These are phyloP conservation scores for Semaprochilodus insignis DNA, from an alignment of 2,797 vertebrate genomes.

Conservation along the genomic window DNA sequence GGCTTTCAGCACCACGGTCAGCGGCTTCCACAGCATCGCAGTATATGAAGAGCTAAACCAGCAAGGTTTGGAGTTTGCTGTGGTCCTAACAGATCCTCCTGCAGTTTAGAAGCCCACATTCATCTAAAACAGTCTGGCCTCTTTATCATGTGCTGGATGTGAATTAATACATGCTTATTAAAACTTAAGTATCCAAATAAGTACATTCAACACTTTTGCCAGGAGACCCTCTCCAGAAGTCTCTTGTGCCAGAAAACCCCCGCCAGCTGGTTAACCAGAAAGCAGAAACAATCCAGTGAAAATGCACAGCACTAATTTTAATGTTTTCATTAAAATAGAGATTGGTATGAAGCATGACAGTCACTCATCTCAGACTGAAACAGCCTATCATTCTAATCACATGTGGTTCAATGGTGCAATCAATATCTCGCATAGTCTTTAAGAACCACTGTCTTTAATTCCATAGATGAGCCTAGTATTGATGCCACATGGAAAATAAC, in stretches of 20 bases:
- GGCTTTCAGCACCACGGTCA: conserved; percentile 56
- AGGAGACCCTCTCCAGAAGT: too few relatives aligned
- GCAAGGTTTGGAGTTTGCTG: not conserved
- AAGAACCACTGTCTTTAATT: not conserved
- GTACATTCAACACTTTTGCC: too few relatives aligned
- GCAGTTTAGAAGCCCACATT: not conserved
- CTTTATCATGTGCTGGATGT: not conserved
- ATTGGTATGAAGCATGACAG: not conserved
- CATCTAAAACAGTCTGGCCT: not conserved
- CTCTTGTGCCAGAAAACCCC: too few relatives aligned
- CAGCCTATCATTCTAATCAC: too few relatives aligned
- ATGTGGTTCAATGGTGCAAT: not conserved
- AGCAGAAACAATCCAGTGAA: not conserved
- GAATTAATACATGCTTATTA: too few relatives aligned
- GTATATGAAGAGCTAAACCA: not conserved
- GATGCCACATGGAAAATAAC: not conserved
- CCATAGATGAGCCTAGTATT: not conserved
- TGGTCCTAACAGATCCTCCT: not conserved
- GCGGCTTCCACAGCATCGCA: not conserved
- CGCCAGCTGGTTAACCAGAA: not conserved
- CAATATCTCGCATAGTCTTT: not conserved
- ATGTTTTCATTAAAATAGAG: not conserved
- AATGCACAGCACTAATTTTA: not conserved
- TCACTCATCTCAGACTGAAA: not conserved
- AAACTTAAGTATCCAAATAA: too few relatives aligned